phyloP scores from a whole-genome alignment of 2,797 vertebrate species.

The Pipistrellus pipistrellus region DNA sequence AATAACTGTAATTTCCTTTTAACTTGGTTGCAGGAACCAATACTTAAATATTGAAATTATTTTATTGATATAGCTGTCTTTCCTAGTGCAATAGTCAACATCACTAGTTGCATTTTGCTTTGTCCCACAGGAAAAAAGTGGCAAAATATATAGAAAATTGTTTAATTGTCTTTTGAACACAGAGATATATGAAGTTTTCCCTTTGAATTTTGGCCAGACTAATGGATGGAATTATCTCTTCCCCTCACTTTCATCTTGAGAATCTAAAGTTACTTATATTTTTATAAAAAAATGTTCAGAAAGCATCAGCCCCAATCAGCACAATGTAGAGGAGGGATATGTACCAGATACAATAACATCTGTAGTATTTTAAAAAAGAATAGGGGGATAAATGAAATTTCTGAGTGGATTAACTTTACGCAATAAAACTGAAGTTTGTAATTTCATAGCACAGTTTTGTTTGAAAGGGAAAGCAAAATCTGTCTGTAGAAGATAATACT shows the following conservation, averaged over 20 bases:
- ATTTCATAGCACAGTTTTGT: not conserved
- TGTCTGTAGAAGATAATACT: not conserved
- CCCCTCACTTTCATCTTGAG: not conserved
- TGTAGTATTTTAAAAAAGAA: not conserved
- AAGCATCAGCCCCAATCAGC: not conserved
- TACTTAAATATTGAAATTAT: not conserved
- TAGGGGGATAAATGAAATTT: not conserved
- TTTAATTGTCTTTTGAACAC: constrained; percentile 2
- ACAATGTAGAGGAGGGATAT: not conserved
- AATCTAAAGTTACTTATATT: not conserved
- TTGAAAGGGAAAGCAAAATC: not conserved
- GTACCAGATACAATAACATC: not conserved
- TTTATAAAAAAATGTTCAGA: not conserved
- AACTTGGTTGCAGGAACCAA: not conserved
- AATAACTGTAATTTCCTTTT: constrained; percentile 18
- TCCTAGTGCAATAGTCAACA: not conserved
- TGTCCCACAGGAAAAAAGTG: not conserved
- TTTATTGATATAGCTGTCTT: not conserved
- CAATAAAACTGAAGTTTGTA: not conserved
- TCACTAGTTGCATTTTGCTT: not conserved
- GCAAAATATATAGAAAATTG: not conserved
- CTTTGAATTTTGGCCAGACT: not conserved
- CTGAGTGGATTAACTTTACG: not conserved
- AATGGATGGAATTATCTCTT: not conserved
- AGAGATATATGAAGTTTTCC: not conserved